phyloP scores from a whole-genome alignment of 2,797 vertebrate genomes.

The Periparus ater region DNA sequence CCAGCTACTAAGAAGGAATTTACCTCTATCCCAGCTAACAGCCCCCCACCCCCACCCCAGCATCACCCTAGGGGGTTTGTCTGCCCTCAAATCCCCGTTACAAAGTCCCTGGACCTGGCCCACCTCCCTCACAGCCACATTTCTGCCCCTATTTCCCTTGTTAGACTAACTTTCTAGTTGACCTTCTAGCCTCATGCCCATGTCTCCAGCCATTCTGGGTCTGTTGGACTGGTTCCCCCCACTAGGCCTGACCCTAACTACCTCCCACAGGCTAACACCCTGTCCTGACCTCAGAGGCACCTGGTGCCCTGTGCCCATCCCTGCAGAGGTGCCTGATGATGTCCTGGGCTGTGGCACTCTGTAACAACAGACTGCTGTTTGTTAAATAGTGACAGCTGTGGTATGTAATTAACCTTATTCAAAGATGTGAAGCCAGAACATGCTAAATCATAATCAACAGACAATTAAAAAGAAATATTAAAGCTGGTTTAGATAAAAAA shows the following conservation, averaged over 20 bases:
- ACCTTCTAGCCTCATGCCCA: background rate
- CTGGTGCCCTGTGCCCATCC: no score
- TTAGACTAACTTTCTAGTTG: background rate
- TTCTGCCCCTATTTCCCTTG: background rate
- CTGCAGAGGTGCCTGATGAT: background rate
- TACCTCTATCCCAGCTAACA: background rate
- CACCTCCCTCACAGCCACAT: background rate
- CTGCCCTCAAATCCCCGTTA: background rate
- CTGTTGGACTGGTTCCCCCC: background rate
- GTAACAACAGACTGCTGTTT: background rate
- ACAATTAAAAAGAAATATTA: background rate
- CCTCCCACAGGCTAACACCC: fast-evolving
- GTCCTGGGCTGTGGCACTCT: background rate
- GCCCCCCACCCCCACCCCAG: no score
- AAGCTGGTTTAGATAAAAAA: background rate
- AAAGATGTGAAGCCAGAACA: background rate
- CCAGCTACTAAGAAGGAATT: background rate
- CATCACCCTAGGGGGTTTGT: background rate
- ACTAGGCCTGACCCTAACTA: background rate
- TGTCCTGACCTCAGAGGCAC: background rate
- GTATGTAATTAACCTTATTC: background rate
- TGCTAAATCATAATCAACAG: background rate
- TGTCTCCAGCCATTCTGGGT: background rate
- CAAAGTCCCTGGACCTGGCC: background rate
- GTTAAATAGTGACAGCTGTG: background rate